Base-by-base conservation (phyloP, 2,113 vertebrate genomes). In the Hydrochoerus hydrochaeris region DNA sequence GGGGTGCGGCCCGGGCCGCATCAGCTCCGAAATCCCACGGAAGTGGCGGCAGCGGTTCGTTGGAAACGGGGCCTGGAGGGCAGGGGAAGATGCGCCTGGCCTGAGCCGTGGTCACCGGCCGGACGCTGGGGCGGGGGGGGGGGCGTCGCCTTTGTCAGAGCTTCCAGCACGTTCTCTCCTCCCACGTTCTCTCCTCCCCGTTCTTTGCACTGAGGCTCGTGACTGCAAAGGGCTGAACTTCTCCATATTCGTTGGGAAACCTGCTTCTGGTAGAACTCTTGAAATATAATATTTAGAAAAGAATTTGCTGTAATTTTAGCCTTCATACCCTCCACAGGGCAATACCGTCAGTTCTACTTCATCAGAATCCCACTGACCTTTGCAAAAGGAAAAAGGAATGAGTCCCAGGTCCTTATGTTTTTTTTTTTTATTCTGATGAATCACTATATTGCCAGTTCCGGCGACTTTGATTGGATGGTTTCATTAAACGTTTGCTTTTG, bases 381-480 rank as follows among this genome's bases (percentile, higher is more conserved):
- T 60, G 28, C 32, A 83, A 95, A 69, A 84, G 7, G 7, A 58
- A 85, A 77, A 90, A 60, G 57, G 62, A 44, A 7, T 30, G 12
- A 1, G 41, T 2, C 28, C 10, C 44, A 60, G 0, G 54, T 94
- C 90, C 88, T 67, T 26, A 81, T 10, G 35, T 93, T 92, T 63
- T 82, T 14, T 93, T 82, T 9, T 93, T 54, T 32, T 67, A 32
- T 80, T 95, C 87, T 63, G 2, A 26, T 49, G 26, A 96, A 35
- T 91, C 77, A 63, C 71, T 82, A 52, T 58, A 35, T 91, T 93
- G 26, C 9, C 44, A 4, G 3, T 81, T 84, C 62, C 58, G 54
- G 87, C 44, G 17, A 96, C 30, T 96, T 89, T 57, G 49, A 60
- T 82, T 57, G 63, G 12, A n/a, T n/a, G n/a, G n/a, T n/a, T n/a